Evolutionary conservation across 2,797 vertebrate species (phyloP).

Genomic region (Telmatherina bonti): DNA sequence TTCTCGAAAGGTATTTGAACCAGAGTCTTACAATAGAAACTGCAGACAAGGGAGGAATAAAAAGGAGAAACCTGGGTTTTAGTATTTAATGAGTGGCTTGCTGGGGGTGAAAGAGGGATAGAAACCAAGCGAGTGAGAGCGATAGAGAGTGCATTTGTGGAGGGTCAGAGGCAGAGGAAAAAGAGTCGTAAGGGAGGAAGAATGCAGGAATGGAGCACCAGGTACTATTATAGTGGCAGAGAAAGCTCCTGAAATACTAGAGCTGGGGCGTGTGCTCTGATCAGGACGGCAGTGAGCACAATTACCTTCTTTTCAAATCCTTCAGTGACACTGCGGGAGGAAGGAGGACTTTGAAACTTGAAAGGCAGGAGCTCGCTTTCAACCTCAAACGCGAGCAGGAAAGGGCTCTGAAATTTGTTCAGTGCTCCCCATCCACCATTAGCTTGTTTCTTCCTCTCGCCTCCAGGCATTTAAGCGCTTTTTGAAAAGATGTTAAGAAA

Average conservation of each 20-base stretch:
- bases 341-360: slow-evolving; percentile 99
- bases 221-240: slow-evolving; percentile 96
- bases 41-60: slow-evolving; percentile 87
- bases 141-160: slow-evolving; percentile 65
- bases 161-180: slow-evolving; percentile 56
- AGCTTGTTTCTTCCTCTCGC: slow-evolving; percentile 99
- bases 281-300: slow-evolving; percentile 99
- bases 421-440: slow-evolving; percentile 99
- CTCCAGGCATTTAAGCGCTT: slow-evolving; percentile 99
- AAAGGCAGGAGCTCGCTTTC: slow-evolving; percentile 99
- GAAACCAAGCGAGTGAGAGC: slow-evolving; percentile 70
- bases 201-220: slow-evolving; percentile 86
- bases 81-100: slow-evolving; percentile 95
- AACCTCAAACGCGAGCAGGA: slow-evolving; percentile 99
- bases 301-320: slow-evolving; percentile 99
- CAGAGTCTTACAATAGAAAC: slow-evolving; percentile 92
- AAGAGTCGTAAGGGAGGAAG: slow-evolving; percentile 65
- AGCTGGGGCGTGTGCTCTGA: slow-evolving; percentile 99
- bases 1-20: slow-evolving; percentile 90
- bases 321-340: slow-evolving; percentile 99
- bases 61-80: slow-evolving; percentile 84
- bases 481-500: slow-evolving; percentile 99
- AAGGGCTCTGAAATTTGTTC: slow-evolving; percentile 99
- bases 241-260: slow-evolving; percentile 99
- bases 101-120: slow-evolving; percentile 85